Conservation (phyloP, 2,888 invertebrate genomes). For the Ephialtes manifestator region DNA sequence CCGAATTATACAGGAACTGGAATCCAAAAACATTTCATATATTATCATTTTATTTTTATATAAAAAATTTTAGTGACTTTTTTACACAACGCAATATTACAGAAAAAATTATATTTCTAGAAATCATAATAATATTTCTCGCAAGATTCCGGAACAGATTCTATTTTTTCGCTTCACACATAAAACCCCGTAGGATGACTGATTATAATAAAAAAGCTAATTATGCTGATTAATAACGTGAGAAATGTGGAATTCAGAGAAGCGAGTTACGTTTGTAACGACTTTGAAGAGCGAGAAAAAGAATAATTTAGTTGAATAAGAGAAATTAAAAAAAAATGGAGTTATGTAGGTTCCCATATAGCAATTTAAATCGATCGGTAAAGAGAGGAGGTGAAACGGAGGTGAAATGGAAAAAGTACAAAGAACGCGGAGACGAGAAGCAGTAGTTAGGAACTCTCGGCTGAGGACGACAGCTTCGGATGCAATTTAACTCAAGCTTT, state of each 20-base stretch:
- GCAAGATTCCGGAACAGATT: neutral
- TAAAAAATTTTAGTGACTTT: neutral
- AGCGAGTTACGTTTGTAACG: neutral
- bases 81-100: neutral
- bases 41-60: no score
- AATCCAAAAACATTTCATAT: neutral
- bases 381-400: neutral
- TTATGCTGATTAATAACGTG: neutral
- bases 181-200: neutral
- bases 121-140: neutral
- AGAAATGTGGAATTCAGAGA: neutral
- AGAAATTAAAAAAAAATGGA: neutral
- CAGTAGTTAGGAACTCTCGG: neutral
- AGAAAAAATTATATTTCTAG: neutral
- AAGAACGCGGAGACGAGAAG: slow-evolving; percentile 11
- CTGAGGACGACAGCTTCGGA: neutral
- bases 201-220: neutral
- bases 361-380: slow-evolving; percentile 2
- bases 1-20: no score
- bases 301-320: neutral
- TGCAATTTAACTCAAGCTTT: slow-evolving; percentile 50
- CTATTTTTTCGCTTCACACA: neutral
- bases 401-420: neutral
- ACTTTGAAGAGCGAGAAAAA: neutral
- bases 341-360: neutral